These are phyloP conservation scores for Lepus townsendii DNA, from an alignment of 2,797 vertebrate genomes.

Conservation along the genomic window DNA sequence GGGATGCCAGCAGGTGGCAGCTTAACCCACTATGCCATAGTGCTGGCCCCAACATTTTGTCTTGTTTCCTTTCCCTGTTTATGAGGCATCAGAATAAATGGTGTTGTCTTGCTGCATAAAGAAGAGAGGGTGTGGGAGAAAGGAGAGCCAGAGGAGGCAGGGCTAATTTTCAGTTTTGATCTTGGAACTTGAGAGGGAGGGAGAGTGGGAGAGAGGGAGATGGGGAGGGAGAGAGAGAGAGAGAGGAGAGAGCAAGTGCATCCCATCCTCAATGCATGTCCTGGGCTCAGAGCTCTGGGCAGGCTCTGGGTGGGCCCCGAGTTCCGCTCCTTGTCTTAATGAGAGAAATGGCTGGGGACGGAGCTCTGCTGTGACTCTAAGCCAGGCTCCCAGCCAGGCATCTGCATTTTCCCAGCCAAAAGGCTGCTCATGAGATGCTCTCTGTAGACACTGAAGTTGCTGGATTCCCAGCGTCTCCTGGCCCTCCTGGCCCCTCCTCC, in stretches of 20 bases:
- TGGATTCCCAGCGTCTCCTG: slow-evolving; percentile 61
- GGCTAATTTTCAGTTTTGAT: neutral
- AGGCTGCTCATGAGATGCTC: slow-evolving; percentile 62
- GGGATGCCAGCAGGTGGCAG: no score
- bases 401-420: slow-evolving; percentile 76
- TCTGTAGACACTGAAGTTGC: slow-evolving; percentile 53
- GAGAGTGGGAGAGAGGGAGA: neutral
- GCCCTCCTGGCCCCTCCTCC: neutral
- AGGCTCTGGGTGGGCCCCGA: neutral
- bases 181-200: neutral
- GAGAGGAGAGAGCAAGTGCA: no score
- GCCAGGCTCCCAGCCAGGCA: slow-evolving; percentile 13
- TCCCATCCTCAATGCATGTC: neutral
- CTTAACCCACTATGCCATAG: no score
- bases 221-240: no score
- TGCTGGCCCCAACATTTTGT: neutral
- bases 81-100: slow-evolving; percentile 14
- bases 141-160: neutral
- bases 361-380: neutral
- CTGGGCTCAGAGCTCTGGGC: neutral
- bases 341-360: neutral
- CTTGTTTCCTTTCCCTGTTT: slow-evolving; percentile 45
- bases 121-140: neutral
- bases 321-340: neutral
- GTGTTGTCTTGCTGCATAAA: neutral